Conservation (phyloP, 2,113 vertebrate genomes). For the Ornithorhynchus anatinus region DNA sequence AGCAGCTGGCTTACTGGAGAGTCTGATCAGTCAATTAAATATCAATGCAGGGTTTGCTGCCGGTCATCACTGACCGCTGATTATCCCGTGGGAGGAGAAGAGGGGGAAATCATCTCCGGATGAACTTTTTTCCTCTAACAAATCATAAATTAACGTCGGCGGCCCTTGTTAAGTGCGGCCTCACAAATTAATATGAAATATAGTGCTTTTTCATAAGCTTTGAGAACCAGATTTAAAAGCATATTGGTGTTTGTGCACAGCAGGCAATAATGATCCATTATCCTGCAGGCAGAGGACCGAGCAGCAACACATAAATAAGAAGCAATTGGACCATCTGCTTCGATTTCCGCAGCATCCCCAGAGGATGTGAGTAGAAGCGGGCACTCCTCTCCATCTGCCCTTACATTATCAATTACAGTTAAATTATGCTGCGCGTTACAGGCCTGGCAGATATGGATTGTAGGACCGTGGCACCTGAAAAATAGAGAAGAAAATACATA, state of each 20-base stretch:
- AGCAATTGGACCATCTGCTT: conserved; percentile 98
- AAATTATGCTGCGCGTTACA: conserved; percentile 81
- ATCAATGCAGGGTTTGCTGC: neutral
- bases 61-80: conserved; percentile 22
- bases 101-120: neutral
- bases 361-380: conserved; percentile 80
- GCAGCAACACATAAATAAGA: conserved; percentile 96
- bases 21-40: neutral
- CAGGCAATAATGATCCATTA: conserved; percentile 98
- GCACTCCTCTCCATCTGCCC: conserved; percentile 92
- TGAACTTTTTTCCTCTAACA: conserved; percentile 36
- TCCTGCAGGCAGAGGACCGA: conserved; percentile 82
- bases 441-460: conserved; percentile 82
- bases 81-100: neutral
- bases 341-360: conserved; percentile 90
- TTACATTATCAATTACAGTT: conserved; percentile 98
- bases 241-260: conserved; percentile 96
- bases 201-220: conserved; percentile 83
- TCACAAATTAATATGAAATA: conserved; percentile 89
- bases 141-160: conserved; percentile 74
- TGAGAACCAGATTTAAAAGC: conserved; percentile 94
- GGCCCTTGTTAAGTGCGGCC: conserved; percentile 79
- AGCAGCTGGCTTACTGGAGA: neutral
- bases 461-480: conserved; percentile 78
- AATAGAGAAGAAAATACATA: conserved; percentile 80